These are phyloP conservation scores for Paramormyrops hopkinsi DNA, from an alignment of 2,797 vertebrate genomes.

Conservation along the genomic window DNA sequence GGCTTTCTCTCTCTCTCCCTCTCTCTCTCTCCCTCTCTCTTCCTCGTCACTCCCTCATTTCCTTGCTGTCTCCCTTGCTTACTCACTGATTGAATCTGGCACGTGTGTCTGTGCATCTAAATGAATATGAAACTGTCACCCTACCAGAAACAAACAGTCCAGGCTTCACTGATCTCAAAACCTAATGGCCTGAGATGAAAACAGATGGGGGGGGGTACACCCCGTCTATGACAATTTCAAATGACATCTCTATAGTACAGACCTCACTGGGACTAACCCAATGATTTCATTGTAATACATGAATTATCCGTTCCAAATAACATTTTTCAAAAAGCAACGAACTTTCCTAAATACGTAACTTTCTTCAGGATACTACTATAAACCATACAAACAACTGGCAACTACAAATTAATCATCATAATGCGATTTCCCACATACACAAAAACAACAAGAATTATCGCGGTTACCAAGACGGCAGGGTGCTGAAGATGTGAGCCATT, in stretches of 20 bases:
- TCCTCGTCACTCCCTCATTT: conserved; percentile 12
- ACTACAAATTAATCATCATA: background rate
- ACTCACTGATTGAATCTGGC: conserved; percentile 20
- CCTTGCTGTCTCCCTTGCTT: conserved; percentile 22
- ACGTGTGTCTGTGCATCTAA: conserved; percentile 25
- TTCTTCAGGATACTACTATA: background rate
- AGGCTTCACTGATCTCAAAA: background rate
- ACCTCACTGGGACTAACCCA: background rate
- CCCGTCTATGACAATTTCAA: background rate
- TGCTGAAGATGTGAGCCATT: background rate
- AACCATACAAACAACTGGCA: background rate
- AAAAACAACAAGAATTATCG: background rate
- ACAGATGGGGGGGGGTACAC: background rate
- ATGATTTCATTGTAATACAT: background rate
- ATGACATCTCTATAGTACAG: background rate
- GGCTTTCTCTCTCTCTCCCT: conserved; percentile 1
- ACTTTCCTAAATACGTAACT: background rate
- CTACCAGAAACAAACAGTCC: conserved; percentile 4
- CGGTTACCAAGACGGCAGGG: background rate
- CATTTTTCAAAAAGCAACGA: background rate
- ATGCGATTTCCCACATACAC: background rate
- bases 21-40: conserved; percentile 25
- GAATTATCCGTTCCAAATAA: background rate
- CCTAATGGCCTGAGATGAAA: background rate
- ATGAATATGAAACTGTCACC: conserved; percentile 24